These are phyloP conservation scores for Aratinga solstitialis DNA, from an alignment of 2,797 vertebrate species.

Conservation along the genomic window DNA sequence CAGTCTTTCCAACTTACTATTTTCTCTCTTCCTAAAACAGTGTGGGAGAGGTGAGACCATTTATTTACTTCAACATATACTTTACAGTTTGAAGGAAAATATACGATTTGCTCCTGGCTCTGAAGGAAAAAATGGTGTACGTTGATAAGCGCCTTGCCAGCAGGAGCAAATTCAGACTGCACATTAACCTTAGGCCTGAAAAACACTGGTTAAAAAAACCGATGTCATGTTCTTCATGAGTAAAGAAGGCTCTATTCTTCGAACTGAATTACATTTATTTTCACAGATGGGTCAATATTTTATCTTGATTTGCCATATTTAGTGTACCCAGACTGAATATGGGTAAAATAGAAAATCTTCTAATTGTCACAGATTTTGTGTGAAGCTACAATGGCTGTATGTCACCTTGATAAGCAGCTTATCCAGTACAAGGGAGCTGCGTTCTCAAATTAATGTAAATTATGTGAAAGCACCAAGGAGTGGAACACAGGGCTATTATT, in stretches of 20 bases:
- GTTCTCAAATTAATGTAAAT: slow-evolving; percentile 62
- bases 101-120: neutral
- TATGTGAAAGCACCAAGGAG: slow-evolving; percentile 19
- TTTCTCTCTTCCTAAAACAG: neutral
- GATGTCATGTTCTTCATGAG: neutral
- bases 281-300: slow-evolving; percentile 52
- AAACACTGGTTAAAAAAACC: neutral
- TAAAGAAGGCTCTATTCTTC: slow-evolving; percentile 10
- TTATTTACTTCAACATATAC: neutral
- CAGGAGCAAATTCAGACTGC: neutral
- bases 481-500: slow-evolving; percentile 46
- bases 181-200: neutral
- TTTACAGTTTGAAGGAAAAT: neutral
- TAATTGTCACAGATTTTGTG: slow-evolving; percentile 36
- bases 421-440: slow-evolving; percentile 27
- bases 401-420: slow-evolving; percentile 61
- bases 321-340: neutral
- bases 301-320: slow-evolving; percentile 47
- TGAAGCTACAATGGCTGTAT: slow-evolving; percentile 9
- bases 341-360: slow-evolving; percentile 41
- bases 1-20: neutral
- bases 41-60: neutral
- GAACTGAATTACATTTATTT: slow-evolving; percentile 35
- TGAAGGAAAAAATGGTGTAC: neutral
- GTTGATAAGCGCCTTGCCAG: neutral